Percentiles rank a stretch among this genome's conserved stretches.
Evolutionary conservation across 2,113 vertebrate genomes (phyloP).

Genomic region (Panthera uncia): DNA sequence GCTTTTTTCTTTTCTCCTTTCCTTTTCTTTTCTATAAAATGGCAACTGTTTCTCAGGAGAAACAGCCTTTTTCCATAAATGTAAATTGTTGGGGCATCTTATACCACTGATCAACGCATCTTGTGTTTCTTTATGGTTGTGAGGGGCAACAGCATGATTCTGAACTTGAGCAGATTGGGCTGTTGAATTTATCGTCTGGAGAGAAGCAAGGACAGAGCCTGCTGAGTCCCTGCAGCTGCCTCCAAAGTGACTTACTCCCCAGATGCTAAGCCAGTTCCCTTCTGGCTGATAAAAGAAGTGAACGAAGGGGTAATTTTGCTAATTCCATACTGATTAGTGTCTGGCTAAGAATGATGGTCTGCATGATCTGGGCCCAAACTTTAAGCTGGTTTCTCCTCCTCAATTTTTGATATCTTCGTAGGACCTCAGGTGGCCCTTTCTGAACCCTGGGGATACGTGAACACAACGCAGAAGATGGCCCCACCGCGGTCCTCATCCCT

Average conservation of each 20-base stretch:
- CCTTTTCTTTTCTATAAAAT: neutral
- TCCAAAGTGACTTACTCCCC: neutral
- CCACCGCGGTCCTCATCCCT: rapidly evolving
- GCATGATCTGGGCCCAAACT: neutral
- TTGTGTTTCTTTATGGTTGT: neutral
- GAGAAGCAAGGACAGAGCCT: constrained; percentile 29
- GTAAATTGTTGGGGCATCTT: neutral
- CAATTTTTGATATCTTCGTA: neutral
- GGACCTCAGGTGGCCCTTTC: neutral
- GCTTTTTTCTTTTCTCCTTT: neutral
- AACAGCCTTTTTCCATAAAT: neutral
- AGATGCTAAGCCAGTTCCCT: neutral
- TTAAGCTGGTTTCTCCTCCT: neutral
- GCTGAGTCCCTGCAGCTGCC: neutral
- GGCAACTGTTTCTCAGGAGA: constrained; percentile 26
- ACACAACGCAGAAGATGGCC: rapidly evolving
- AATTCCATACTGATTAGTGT: constrained; percentile 28
- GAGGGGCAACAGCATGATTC: neutral
- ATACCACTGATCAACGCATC: neutral
- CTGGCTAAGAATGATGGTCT: neutral
- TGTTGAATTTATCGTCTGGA: constrained; percentile 31
- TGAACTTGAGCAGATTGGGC: constrained; percentile 49
- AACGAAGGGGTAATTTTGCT: neutral
- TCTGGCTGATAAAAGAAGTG: neutral
- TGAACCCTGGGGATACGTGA: rapidly evolving